Conservation (phyloP, 53 echinoderm and acorn worm genomes). For the Zoroaster sp. region DNA sequence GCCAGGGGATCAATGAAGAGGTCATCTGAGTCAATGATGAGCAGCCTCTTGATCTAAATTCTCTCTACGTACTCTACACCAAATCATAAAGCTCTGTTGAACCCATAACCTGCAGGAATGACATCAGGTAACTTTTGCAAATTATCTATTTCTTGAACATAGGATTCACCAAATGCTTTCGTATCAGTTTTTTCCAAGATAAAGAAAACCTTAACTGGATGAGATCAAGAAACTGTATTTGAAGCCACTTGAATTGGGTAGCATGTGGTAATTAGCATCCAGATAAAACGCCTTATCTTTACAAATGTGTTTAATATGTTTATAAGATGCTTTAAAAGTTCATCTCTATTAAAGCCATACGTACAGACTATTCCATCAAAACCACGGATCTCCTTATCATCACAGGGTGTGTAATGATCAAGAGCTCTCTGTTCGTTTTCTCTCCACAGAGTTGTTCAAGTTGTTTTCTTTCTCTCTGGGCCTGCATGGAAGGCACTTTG, state of each 20-base stretch:
- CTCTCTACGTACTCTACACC: conserved; percentile 13
- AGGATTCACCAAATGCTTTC: not conserved
- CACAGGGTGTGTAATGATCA: too few species aligned
- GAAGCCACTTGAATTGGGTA: conserved; percentile 12
- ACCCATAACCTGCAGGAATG: not conserved
- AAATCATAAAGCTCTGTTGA: conserved; percentile 31
- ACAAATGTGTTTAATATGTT: not conserved
- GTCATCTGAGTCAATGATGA: conserved; percentile 8
- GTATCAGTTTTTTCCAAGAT: not conserved
- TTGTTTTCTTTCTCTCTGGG: too few species aligned
- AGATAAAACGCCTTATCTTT: conserved; percentile 33
- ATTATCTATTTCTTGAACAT: not conserved
- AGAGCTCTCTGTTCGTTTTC: too few species aligned
- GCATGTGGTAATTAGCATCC: not conserved
- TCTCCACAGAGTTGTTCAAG: too few species aligned
- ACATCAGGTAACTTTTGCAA: not conserved
- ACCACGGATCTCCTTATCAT: too few species aligned
- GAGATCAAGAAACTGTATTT: conserved; percentile 34
- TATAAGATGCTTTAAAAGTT: conserved; percentile 20
- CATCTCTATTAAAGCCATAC: too few species aligned
- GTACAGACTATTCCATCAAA: too few species aligned
- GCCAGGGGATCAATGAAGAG: not conserved
- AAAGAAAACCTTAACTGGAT: conserved; percentile 18
- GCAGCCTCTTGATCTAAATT: not conserved
- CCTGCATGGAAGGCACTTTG: too few species aligned